These are phyloP conservation scores for Callosobruchus maculatus DNA, from an alignment of 2,888 invertebrate genomes.

Conservation along the genomic window DNA sequence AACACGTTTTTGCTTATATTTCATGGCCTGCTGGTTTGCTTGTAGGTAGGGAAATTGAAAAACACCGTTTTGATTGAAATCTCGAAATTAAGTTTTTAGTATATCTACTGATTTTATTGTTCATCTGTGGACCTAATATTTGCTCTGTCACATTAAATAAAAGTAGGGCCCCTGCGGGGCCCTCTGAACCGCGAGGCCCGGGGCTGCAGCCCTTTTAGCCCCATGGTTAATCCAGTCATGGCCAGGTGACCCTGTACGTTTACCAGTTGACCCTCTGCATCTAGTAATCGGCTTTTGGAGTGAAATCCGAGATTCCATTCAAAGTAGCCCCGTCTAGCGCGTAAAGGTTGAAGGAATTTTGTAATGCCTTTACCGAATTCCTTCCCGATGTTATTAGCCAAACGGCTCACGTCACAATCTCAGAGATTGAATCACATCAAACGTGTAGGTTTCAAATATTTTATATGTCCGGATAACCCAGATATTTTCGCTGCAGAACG, in stretches of 20 bases:
- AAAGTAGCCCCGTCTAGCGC: neutral
- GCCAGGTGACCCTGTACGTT: neutral
- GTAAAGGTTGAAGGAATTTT: neutral
- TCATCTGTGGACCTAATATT: too few species aligned
- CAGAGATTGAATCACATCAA: constrained; percentile 8
- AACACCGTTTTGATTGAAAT: too few species aligned
- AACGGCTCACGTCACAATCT: constrained; percentile 5
- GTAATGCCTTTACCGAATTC: neutral
- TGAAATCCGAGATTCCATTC: neutral
- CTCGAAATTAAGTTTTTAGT: too few species aligned
- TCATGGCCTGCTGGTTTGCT: too few species aligned
- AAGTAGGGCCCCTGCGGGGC: too few species aligned
- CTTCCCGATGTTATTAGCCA: neutral
- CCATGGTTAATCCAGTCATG: too few species aligned
- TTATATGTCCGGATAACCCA: constrained; percentile 2
- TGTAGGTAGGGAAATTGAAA: too few species aligned
- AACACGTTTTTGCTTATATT: too few species aligned
- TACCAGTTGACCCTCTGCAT: neutral
- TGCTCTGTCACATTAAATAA: too few species aligned
- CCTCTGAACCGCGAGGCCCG: too few species aligned
- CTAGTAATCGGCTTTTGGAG: neutral
- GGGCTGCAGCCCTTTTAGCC: too few species aligned
- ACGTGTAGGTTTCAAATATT: constrained; percentile 10
- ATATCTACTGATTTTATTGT: too few species aligned
- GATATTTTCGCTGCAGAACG: constrained; percentile 1